Percentiles rank a stretch among this genome's conserved stretches.
Conservation (phyloP, 1,140 invertebrate genomes). For the Cyrtorhinus lividipennis region DNA sequence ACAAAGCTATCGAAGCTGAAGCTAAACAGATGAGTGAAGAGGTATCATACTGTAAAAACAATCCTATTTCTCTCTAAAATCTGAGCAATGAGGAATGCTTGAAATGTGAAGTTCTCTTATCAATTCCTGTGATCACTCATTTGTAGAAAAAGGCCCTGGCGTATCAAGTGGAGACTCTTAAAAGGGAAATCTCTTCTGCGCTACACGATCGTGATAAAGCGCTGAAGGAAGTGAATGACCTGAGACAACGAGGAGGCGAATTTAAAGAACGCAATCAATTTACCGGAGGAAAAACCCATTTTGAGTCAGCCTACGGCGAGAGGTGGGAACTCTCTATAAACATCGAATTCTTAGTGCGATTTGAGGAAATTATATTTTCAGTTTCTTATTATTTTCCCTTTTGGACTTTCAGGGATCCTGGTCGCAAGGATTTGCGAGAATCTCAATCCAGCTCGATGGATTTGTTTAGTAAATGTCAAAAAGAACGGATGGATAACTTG, state of each 20-base stretch:
- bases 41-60: too few species aligned
- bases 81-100: constrained; percentile 18
- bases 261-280: constrained; percentile 33
- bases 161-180: constrained; percentile 62
- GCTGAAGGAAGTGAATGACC: constrained; percentile 69
- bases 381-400: background rate
- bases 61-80: background rate
- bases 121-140: too few species aligned
- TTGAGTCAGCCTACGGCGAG: constrained; percentile 36
- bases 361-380: background rate
- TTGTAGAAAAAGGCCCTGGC: constrained; percentile 41
- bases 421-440: constrained; percentile 29
- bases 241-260: constrained; percentile 59
- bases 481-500: constrained; percentile 57
- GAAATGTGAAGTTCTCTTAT: too few species aligned
- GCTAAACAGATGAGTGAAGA: constrained; percentile 63
- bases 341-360: background rate
- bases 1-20: constrained; percentile 62
- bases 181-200: constrained; percentile 66
- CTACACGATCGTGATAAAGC: constrained; percentile 70
- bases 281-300: constrained; percentile 34
- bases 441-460: constrained; percentile 28
- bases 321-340: constrained; percentile 21
- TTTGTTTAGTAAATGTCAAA: constrained; percentile 34
- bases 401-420: constrained; percentile 25